Evolutionary conservation across 2,113 vertebrate species (phyloP), one percentile per base, ranked within the genome.

Genomic region (Sakesphorus luctuosus): DNA sequence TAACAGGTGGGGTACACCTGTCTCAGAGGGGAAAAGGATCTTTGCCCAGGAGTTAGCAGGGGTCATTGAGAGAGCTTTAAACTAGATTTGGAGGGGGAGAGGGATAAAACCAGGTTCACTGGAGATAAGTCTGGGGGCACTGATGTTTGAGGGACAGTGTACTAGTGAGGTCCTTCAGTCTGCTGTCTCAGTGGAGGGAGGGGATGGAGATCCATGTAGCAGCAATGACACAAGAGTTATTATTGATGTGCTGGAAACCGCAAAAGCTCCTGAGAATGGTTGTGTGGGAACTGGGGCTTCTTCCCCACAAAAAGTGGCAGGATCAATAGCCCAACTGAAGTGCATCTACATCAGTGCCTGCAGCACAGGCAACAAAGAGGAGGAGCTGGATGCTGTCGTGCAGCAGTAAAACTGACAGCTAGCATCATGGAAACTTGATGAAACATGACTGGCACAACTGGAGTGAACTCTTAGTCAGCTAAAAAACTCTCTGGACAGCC

Each of bases 261-360:
- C 3, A 9, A 13, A 13, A n/a, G 13, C 24, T 38, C 33, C 46
- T 75, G 46, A 46, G 28, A 47, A 31, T 61, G 53, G 16, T 35
- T 9, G 10, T 0, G 1, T 4, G 21, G n/a, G 16, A n/a, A 14
- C 1, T 53, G 7, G 13, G 47, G 9, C 52, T 68, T 75, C n/a
- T 89, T 5, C 15, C 20, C 14, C 17, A 2, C 5, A 11, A 20
- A 40, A 31, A 2, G 38, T 11, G n/a, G 4, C 8, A 4, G 62
- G 24, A 47, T 61, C 13, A 31, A 10, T 47, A 40, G 29, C 13
- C 38, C 29, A 35, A 3, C 26, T 75, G 38, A 61, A 68, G 10
- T 38, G 61, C 28, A 10, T 29, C n/a, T 29, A 4, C n/a, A 31
- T 66, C 38, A 61, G 4, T 67, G 38, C 28, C 28, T 52, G 61